phyloP scores from a whole-genome alignment of 2,113 vertebrate species.

The Sinosuthora webbiana region DNA sequence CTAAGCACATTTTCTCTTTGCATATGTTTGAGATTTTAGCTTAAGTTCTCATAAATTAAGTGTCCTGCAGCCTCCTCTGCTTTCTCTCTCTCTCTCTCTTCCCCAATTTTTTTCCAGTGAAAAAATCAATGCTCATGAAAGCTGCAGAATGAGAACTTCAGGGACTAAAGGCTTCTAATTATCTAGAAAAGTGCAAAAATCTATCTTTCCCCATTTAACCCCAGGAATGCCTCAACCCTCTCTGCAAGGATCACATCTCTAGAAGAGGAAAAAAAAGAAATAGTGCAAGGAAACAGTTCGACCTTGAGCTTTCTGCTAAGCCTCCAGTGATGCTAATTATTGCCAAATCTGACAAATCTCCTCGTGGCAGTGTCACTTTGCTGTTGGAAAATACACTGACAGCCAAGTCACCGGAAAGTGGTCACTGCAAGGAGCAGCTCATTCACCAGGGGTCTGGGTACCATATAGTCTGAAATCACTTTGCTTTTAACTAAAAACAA shows the following conservation, averaged over 20 bases:
- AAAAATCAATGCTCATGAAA: constrained; percentile 18
- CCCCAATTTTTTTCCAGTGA: background rate
- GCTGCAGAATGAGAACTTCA: background rate
- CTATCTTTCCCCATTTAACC: background rate
- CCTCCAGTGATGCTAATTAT: background rate
- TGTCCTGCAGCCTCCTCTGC: background rate
- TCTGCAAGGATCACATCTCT: background rate
- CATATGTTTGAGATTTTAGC: background rate
- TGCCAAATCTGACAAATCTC: background rate
- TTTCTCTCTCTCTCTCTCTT: background rate
- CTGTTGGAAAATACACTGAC: background rate
- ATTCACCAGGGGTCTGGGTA: background rate
- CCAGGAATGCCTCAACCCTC: background rate
- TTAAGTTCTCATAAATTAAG: background rate
- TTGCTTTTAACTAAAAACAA: background rate
- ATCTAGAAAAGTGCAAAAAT: background rate
- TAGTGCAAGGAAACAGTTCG: background rate
- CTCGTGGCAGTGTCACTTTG: background rate
- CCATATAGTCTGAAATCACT: background rate
- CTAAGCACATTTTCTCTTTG: background rate
- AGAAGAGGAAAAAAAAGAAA: background rate
- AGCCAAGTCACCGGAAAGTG: background rate
- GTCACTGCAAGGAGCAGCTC: background rate
- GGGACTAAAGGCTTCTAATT: background rate
- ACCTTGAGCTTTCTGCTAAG: background rate